Percentiles rank a stretch among this genome's conserved stretches.
Evolutionary conservation across 2,113 vertebrate species (phyloP).

Genomic region (Cromileptes altivelis): DNA sequence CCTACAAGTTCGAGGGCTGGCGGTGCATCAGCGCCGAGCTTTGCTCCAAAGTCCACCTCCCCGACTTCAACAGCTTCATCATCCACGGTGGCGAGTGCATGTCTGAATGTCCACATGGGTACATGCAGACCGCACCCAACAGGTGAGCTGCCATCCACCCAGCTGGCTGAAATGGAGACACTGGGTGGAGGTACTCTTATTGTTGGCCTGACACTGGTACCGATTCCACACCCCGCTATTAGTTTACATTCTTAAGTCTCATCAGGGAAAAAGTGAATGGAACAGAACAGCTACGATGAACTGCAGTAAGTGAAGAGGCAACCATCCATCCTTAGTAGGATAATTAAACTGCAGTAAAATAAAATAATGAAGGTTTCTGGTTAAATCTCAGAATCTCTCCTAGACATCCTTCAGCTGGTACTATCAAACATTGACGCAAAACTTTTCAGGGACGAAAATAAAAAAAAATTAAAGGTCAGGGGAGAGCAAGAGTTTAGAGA

Average conservation of each 20-base stretch:
- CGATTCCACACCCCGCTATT: slow-evolving; percentile 13
- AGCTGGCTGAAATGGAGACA: neutral
- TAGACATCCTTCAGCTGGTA: neutral
- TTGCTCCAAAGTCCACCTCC: slow-evolving; percentile 88
- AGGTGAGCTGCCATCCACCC: slow-evolving; percentile 58
- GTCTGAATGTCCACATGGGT: slow-evolving; percentile 93
- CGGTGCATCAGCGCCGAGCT: slow-evolving; percentile 92
- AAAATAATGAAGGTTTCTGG: neutral
- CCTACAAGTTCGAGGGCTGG: slow-evolving; percentile 97
- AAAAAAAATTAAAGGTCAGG: slow-evolving; percentile 10
- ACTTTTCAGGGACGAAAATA: neutral
- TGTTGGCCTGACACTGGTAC: neutral
- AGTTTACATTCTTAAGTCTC: slow-evolving; percentile 10
- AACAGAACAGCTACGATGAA: neutral
- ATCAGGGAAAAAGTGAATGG: neutral
- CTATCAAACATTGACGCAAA: neutral
- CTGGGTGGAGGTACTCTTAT: slow-evolving; percentile 3
- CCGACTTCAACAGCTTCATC: slow-evolving; percentile 88
- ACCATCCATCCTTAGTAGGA: too few species aligned
- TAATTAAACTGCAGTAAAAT: neutral
- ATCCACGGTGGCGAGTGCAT: slow-evolving; percentile 95
- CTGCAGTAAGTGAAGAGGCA: neutral
- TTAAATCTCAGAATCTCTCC: neutral
- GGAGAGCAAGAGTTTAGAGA: neutral
- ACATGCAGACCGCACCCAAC: slow-evolving; percentile 86